phyloP scores from a whole-genome alignment of 1,140 invertebrate species.

The Goniozus legneri region DNA sequence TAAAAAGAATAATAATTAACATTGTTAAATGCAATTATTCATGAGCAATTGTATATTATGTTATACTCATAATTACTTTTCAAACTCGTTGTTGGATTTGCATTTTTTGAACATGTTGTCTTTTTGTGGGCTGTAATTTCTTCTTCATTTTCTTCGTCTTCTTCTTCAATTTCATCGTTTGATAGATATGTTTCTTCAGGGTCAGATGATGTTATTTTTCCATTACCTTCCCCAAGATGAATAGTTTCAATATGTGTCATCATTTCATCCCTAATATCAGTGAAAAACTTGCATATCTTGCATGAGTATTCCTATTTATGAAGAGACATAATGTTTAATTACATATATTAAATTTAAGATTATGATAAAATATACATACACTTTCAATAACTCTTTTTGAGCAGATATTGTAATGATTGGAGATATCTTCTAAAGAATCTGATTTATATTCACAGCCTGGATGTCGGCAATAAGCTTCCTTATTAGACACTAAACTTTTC shows the following conservation, averaged over 20 bases:
- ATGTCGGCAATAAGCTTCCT: slow-evolving; percentile 32
- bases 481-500: slow-evolving; percentile 23
- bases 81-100: neutral
- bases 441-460: slow-evolving; percentile 30
- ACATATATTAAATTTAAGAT: neutral
- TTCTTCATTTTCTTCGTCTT: slow-evolving; percentile 13
- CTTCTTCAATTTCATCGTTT: slow-evolving; percentile 21
- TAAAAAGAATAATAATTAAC: slow-evolving; percentile 2
- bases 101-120: no score
- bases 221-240: slow-evolving; percentile 22
- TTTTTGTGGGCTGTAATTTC: slow-evolving; percentile 1
- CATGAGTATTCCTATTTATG: slow-evolving; percentile 34
- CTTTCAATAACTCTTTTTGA: neutral
- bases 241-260: slow-evolving; percentile 28
- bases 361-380: neutral
- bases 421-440: slow-evolving; percentile 30
- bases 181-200: slow-evolving; percentile 10
- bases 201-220: slow-evolving; percentile 20
- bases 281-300: slow-evolving; percentile 38
- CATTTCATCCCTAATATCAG: slow-evolving; percentile 25
- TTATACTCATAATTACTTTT: slow-evolving; percentile 1
- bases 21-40: neutral
- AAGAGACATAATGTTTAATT: neutral
- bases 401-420: slow-evolving; percentile 25
- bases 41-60: neutral